Percentiles rank a stretch among this genome's conserved stretches.
phyloP scores from a whole-genome alignment of 2,113 vertebrate species.

The Rhinoderma darwinii region DNA sequence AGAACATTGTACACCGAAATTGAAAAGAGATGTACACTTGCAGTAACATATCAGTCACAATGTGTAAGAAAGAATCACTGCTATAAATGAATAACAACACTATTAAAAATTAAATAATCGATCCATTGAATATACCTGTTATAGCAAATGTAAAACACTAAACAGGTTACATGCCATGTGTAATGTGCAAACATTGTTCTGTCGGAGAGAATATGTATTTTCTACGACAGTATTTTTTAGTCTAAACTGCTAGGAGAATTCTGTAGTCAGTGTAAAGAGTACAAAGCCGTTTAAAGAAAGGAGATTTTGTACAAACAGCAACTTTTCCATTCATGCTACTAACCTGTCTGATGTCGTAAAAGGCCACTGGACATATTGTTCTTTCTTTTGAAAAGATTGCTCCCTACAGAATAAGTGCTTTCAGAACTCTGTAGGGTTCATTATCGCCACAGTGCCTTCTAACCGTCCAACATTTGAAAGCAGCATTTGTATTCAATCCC shows the following conservation, averaged over 20 bases:
- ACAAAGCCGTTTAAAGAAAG: conserved; percentile 25
- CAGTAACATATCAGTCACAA: too few relatives aligned
- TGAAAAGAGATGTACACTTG: too few relatives aligned
- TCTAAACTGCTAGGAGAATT: background rate
- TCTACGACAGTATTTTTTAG: background rate
- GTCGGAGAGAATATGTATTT: background rate
- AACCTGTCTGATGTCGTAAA: conserved; percentile 54
- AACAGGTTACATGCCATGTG: background rate
- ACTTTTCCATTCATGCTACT: conserved; percentile 29
- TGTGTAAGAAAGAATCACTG: background rate
- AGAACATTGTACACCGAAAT: too few relatives aligned
- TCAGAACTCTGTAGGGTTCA: conserved; percentile 53
- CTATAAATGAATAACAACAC: background rate
- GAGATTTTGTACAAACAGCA: conserved; percentile 49
- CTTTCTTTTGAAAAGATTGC: conserved; percentile 54
- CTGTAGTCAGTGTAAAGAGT: background rate
- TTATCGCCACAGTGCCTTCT: conserved; percentile 60
- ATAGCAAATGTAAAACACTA: background rate
- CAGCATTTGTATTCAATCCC: conserved; percentile 50
- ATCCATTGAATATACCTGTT: background rate
- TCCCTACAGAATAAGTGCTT: conserved; percentile 58
- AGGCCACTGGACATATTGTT: conserved; percentile 57
- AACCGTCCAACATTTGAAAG: conserved; percentile 46
- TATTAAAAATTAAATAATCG: background rate
- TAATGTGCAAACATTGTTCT: background rate